Evolutionary conservation across 2,113 vertebrate species (phyloP), one percentile per base, ranked within the genome.

Genomic region (Corythoichthys haematopterus): DNA sequence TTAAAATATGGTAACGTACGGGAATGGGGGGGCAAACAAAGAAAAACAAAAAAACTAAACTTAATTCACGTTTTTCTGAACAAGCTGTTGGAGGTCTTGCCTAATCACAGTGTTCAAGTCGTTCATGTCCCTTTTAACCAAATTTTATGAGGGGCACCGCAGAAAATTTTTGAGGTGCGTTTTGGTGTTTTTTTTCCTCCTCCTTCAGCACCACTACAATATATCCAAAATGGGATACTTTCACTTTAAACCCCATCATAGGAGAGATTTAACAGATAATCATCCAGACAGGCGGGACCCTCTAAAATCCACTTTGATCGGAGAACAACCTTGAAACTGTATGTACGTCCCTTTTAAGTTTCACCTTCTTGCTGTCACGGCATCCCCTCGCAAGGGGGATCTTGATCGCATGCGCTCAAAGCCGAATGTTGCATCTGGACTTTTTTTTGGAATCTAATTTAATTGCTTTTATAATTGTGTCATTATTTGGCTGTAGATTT

Each of bases 21-120:
- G 20, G 20, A 28, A 28, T 80, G 20, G 35, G 55, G 36, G 43
- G 60, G 40, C 40, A 43, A 12, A 12, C 79, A 83, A 75, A 65
- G 63, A 55, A 75, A 78, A 72, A 73, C 65, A 63, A 68, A 65
- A 60, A 74, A 75, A 43, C 50, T 73, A 77, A 56, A 67, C 61
- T 50, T 3, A 28, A 86, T 75, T 74, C 89, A 86, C 91, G 87
- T 91, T 91, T 86, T 90, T 93, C 92, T 81, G 87, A 88, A 88
- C 78, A 87, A 90, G 84, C 72, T 92, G 93, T 94, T 93, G 93
- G 93, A 92, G 93, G 92, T 94, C 92, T 94, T 94, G 94, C 93
- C 94, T 93, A 94, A 93, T 92, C 92, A 89, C 80, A 69, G 82
- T 83, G 84, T 87, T 57, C 33, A 36, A 77, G 70, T 87, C 80